Evolutionary conservation across 2,888 invertebrate genomes (phyloP).

Genomic region (Xestobium rufovillosum): DNA sequence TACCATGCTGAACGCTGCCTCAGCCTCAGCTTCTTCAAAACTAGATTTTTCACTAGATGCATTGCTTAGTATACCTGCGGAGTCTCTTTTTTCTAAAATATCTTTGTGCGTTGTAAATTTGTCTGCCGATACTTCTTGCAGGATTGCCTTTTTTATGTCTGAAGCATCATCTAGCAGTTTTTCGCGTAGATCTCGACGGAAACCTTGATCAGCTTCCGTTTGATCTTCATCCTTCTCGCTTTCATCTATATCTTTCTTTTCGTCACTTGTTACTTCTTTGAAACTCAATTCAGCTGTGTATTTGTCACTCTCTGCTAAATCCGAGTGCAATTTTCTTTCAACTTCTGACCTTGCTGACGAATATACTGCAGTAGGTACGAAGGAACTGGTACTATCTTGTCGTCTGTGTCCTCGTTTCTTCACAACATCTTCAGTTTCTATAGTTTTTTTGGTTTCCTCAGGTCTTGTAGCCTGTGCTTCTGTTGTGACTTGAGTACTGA

Average conservation of each 20-base stretch:
- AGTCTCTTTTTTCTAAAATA: slow-evolving; percentile 35
- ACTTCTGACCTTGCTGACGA: slow-evolving; percentile 24
- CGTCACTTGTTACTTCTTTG: slow-evolving; percentile 43
- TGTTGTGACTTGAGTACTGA: slow-evolving; percentile 51
- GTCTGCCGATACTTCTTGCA: slow-evolving; percentile 35
- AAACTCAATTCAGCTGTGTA: slow-evolving; percentile 35
- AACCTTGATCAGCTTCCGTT: slow-evolving; percentile 44
- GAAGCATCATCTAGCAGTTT: slow-evolving; percentile 32
- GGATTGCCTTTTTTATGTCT: slow-evolving; percentile 39
- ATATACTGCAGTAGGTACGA: slow-evolving; percentile 29
- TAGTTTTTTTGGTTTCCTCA: slow-evolving; percentile 12
- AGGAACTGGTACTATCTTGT: slow-evolving; percentile 47
- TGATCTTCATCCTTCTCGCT: slow-evolving; percentile 39
- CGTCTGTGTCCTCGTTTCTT: slow-evolving; percentile 49
- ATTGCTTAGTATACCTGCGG: slow-evolving; percentile 37
- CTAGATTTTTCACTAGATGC: slow-evolving; percentile 43
- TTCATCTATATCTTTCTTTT: slow-evolving; percentile 44
- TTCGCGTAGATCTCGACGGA: slow-evolving; percentile 39
- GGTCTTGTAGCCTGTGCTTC: slow-evolving; percentile 31
- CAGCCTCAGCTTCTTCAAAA: slow-evolving; percentile 46
- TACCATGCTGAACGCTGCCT: slow-evolving; percentile 46
- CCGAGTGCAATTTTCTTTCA: slow-evolving; percentile 31
- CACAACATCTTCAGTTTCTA: slow-evolving; percentile 29
- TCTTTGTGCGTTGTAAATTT: slow-evolving; percentile 31
- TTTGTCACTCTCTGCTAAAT: slow-evolving; percentile 40